Conservation (phyloP, 2,888 invertebrate genomes). For the Papilio protenor region DNA sequence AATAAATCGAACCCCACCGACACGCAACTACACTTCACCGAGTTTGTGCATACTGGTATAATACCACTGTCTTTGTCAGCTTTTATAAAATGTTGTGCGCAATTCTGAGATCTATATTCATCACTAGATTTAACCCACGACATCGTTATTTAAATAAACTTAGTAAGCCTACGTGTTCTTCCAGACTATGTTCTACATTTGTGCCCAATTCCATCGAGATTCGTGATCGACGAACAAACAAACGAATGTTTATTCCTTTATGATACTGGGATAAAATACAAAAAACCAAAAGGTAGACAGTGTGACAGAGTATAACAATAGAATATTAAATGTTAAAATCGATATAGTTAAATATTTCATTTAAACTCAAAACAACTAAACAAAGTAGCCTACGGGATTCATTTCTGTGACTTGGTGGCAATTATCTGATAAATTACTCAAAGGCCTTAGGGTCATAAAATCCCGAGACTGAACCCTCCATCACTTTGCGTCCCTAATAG, state of each 20-base stretch:
- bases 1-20: constrained; percentile 39
- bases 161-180: no score
- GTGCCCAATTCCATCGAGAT: no score
- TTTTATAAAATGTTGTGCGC: neutral
- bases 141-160: no score
- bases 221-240: neutral
- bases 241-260: neutral
- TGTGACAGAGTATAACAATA: no score
- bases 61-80: neutral
- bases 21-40: constrained; percentile 37
- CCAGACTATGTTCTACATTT: no score
- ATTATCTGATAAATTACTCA: constrained; percentile 39
- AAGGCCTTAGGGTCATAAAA: constrained; percentile 34
- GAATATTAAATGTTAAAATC: neutral
- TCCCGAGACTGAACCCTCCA: constrained; percentile 18
- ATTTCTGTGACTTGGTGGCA: constrained; percentile 9
- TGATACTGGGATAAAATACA: neutral
- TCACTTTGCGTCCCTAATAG: constrained; percentile 30
- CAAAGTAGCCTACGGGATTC: neutral
- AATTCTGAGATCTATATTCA: no score
- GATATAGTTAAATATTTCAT: neutral
- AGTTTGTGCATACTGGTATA: constrained; percentile 32
- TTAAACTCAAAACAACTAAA: neutral
- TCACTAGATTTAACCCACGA: no score
- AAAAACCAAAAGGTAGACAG: neutral